Conservation (phyloP, 1,140 invertebrate species). For the Dolichoris vasculosae region DNA sequence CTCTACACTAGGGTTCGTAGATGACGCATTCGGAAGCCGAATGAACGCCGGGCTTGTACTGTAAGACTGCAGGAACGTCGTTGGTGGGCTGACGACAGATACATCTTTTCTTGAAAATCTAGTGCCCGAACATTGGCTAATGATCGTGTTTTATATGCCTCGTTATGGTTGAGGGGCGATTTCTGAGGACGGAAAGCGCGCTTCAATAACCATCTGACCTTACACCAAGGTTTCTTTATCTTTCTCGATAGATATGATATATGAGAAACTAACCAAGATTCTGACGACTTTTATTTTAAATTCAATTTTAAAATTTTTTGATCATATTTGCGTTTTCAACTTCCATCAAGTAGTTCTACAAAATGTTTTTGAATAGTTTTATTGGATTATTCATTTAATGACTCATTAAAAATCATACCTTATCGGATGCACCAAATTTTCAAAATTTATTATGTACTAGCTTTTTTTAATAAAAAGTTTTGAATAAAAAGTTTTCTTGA, state of each 20-base stretch:
- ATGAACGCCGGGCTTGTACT: not conserved
- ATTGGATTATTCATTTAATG: not conserved
- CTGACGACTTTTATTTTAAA: not conserved
- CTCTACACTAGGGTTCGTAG: no score
- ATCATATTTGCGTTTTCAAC: not conserved
- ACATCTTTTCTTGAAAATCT: constrained; percentile 44
- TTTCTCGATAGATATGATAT: not conserved
- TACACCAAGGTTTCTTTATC: not conserved
- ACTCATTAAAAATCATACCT: not conserved
- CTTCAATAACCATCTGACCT: no score
- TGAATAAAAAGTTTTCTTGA: not conserved
- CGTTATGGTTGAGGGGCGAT: not conserved
- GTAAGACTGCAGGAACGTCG: not conserved
- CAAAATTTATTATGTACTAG: not conserved
- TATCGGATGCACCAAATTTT: not conserved
- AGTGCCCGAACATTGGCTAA: not conserved
- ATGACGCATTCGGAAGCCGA: not conserved
- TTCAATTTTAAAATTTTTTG: not conserved
- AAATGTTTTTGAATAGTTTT: not conserved
- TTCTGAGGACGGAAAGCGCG: not conserved
- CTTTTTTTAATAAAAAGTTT: not conserved
- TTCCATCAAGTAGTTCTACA: not conserved
- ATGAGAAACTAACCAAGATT: not conserved
- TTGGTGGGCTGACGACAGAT: constrained; percentile 10
- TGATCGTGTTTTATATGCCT: not conserved